phyloP scores from a whole-genome alignment of 2,113 vertebrate species.

The Caloenas nicobarica region DNA sequence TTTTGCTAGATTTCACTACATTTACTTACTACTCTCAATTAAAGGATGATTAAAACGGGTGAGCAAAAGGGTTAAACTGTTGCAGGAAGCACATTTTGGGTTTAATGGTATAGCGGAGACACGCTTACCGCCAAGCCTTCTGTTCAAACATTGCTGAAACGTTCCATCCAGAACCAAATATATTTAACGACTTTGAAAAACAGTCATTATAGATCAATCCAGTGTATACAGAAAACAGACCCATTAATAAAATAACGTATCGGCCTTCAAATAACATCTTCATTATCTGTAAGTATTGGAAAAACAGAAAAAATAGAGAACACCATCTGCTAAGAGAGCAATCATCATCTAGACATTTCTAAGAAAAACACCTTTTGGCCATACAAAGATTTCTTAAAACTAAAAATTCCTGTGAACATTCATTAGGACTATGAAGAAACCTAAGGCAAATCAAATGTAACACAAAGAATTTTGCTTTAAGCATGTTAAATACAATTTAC shows the following conservation, averaged over 20 bases:
- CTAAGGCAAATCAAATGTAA: background rate
- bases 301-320: background rate
- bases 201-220: conserved; percentile 98
- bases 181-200: conserved; percentile 94
- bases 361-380: background rate
- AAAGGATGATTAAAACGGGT: background rate
- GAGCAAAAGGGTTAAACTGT: background rate
- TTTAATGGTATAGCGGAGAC: background rate
- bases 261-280: conserved; percentile 93
- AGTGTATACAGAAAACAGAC: conserved; percentile 94
- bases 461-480: background rate
- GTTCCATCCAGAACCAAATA: conserved; percentile 93
- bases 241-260: conserved; percentile 96
- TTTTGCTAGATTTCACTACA: background rate
- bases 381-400: background rate
- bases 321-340: background rate
- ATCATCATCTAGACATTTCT: background rate
- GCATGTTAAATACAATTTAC: background rate
- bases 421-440: background rate
- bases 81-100: background rate
- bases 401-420: background rate
- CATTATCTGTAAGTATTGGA: conserved; percentile 79
- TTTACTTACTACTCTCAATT: background rate
- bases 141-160: conserved; percentile 82
- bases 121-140: conserved; percentile 78